Conservation (phyloP, 2,113 vertebrate genomes). For the Mastomys coucha region DNA sequence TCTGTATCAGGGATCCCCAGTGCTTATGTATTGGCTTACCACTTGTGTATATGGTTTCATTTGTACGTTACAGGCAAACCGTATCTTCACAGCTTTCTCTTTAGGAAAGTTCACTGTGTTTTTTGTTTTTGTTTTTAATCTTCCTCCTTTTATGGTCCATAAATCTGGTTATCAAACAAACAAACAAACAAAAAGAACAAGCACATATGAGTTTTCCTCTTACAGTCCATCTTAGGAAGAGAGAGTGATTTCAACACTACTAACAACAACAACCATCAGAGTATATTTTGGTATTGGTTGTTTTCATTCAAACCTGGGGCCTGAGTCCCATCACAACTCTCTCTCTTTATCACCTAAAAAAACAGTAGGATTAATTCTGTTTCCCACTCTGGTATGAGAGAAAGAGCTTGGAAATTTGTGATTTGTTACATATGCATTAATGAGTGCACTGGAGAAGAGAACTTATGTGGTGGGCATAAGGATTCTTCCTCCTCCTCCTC, state of each 20-base stretch:
- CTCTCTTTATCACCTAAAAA: not conserved
- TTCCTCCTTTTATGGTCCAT: fast-evolving
- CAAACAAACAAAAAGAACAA: no score
- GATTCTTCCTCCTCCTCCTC: not conserved
- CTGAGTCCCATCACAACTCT: not conserved
- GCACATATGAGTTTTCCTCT: not conserved
- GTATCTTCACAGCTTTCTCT: not conserved
- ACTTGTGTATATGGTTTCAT: not conserved
- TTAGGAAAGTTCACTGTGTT: not conserved
- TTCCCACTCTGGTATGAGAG: not conserved
- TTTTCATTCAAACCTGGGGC: not conserved
- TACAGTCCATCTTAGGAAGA: not conserved
- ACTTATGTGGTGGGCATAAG: not conserved
- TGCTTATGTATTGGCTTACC: not conserved
- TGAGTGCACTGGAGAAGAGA: not conserved
- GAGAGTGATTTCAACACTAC: not conserved
- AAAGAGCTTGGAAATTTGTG: not conserved
- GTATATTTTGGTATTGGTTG: not conserved
- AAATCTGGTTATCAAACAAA: not conserved
- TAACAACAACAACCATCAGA: not conserved
- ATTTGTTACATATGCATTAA: not conserved
- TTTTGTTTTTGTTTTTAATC: not conserved
- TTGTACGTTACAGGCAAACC: not conserved
- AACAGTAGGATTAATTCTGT: not conserved
- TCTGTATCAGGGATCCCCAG: not conserved